These are phyloP conservation scores for Pseudonaja textilis DNA, from an alignment of 2,113 vertebrate genomes.

Conservation along the genomic window DNA sequence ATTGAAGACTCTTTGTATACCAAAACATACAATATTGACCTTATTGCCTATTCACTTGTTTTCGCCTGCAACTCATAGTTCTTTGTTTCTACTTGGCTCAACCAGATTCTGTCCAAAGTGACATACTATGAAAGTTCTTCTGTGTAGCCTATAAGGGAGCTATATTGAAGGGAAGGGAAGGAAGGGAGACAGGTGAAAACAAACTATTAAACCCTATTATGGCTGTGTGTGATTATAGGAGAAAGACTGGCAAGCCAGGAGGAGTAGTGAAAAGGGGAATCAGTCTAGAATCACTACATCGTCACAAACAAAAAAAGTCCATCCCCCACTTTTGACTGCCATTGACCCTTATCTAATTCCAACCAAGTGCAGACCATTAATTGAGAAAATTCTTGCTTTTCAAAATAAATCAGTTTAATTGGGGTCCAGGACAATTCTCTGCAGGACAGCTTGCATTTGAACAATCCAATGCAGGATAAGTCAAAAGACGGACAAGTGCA, in stretches of 20 bases:
- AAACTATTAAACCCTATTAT: neutral
- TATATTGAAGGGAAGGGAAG: neutral
- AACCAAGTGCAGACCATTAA: neutral
- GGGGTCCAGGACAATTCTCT: neutral
- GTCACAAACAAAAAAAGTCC: neutral
- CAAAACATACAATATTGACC: neutral
- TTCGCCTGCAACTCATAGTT: neutral
- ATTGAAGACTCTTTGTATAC: neutral
- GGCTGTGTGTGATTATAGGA: neutral
- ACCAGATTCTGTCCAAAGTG: neutral
- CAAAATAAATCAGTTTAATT: neutral
- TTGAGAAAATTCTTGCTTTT: neutral
- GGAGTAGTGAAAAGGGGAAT: neutral
- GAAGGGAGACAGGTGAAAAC: neutral
- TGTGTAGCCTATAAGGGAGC: neutral
- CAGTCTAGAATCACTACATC: neutral
- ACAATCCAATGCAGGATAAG: neutral
- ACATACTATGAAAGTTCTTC: neutral
- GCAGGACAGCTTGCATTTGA: neutral
- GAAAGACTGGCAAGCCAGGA: neutral
- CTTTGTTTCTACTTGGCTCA: neutral
- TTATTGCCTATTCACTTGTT: neutral
- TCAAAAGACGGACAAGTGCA: neutral
- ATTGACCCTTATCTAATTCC: neutral
- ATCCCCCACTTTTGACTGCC: too few relatives aligned